These are phyloP conservation scores for Bombyx mandarina DNA, from an alignment of 1,140 invertebrate species.

Conservation along the genomic window DNA sequence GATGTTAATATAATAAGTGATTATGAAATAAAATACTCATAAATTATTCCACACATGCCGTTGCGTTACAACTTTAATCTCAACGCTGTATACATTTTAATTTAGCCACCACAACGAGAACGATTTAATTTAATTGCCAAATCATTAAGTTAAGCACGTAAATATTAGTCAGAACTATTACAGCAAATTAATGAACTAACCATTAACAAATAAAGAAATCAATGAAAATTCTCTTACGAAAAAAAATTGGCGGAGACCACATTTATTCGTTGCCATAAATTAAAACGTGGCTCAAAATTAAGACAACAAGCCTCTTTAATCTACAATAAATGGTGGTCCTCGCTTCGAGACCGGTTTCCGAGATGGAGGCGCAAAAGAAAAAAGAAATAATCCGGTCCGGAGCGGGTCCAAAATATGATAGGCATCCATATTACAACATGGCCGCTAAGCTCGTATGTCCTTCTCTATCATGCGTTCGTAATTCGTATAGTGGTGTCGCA, in stretches of 20 bases:
- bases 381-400: conserved; percentile 64
- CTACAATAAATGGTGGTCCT: conserved; percentile 68
- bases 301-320: conserved; percentile 71
- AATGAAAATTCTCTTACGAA: conserved; percentile 46
- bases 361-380: conserved; percentile 62
- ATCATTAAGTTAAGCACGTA: conserved; percentile 68
- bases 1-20: too few relatives aligned
- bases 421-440: conserved; percentile 71
- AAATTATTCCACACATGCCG: too few relatives aligned
- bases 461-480: conserved; percentile 36
- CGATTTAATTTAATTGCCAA: conserved; percentile 70
- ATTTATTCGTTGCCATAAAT: conserved; percentile 67
- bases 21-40: too few relatives aligned
- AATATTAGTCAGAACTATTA: conserved; percentile 60
- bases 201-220: conserved; percentile 58
- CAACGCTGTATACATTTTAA: conserved; percentile 55
- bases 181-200: conserved; percentile 50
- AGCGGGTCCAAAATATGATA: conserved; percentile 70
- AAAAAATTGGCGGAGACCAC: conserved; percentile 50
- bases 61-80: conserved; percentile 1
- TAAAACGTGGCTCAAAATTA: conserved; percentile 67
- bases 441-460: conserved; percentile 59
- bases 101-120: conserved; percentile 64
- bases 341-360: conserved; percentile 59
- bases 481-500: conserved; percentile 38